Base-by-base conservation (phyloP, 2,797 vertebrate species). In the Trachurus trachurus region DNA sequence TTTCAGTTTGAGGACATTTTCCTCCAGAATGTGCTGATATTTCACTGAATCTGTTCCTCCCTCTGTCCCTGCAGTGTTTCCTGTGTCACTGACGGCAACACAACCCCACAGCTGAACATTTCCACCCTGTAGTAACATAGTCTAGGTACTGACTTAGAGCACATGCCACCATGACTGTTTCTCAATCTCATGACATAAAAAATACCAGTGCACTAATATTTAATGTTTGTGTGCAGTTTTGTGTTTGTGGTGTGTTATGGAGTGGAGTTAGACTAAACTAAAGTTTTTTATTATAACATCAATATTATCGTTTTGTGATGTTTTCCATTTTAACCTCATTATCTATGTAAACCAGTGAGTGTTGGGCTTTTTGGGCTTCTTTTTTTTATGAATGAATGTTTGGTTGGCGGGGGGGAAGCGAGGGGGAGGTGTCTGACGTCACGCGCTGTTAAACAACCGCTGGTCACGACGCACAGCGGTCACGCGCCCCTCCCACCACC, bases 301-400 rank as follows among this genome's bases (percentile, higher is more conserved):
- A 45, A 10, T 21, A 50, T 50, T 19, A 10, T 50, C 19, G 8
- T 50, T 50, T 9, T 8, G 6, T 2, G 19, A 4, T 21, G 10
- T 21, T 50, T 50, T 21, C 49, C 49, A 10, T 49, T 49, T 49
- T 50, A 21, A 22, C 5, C 50, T 52, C 4, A 52, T 52, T 52
- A 11, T 21, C 5, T n/a, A 19, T 37, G 11, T 13, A 42, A n/a
- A 7, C 19, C 19, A 11, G 6, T 6, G 66, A 49, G 8, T 39
- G 16, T 47, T 3, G 42, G 31, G 31, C 31, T 34, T 34, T 34
- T 5, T 3, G 31, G 31, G 26, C 26, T 52, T 52, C 5, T 53
- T 34, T 58, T 39, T 81, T 87, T 90, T 89, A 77, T 93, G 91
- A 94, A 93, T 94, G 93, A 82, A 82, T 68, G 58, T 67, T 76